These are phyloP conservation scores for Hycleus cichorii DNA, from an alignment of 1,140 invertebrate genomes.

Conservation along the genomic window DNA sequence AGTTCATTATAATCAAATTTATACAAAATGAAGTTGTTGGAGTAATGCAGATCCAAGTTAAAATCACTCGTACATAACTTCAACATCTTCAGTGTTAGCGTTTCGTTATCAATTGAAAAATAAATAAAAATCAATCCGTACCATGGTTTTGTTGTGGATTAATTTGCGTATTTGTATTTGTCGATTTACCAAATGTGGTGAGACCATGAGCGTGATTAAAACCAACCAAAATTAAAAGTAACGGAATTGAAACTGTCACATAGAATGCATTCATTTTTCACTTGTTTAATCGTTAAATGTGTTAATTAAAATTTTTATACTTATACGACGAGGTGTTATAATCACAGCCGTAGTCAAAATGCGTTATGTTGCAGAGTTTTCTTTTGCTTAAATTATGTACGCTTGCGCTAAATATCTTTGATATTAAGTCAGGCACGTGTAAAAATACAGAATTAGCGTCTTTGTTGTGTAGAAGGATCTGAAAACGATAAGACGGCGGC, in stretches of 20 bases:
- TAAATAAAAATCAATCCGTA: conserved; percentile 14
- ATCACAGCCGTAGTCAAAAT: conserved; percentile 30
- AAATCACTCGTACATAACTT: conserved; percentile 20
- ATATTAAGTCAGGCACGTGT: conserved; percentile 26
- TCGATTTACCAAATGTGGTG: conserved; percentile 38
- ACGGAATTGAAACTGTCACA: conserved; percentile 39
- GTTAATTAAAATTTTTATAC: background rate
- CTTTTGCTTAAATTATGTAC: conserved; percentile 8
- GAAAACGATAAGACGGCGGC: conserved; percentile 30
- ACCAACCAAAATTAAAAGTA: conserved; percentile 36
- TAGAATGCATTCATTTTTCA: conserved; percentile 38
- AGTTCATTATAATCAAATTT: background rate
- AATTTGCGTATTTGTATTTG: conserved; percentile 20
- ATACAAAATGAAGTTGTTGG: background rate
- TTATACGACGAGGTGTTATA: conserved; percentile 18
- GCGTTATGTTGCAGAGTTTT: conserved; percentile 16
- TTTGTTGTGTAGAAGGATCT: conserved; percentile 24
- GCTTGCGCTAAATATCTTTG: conserved; percentile 21
- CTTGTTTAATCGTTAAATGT: background rate
- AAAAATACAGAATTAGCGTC: conserved; percentile 32
- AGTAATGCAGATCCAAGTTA: conserved; percentile 17
- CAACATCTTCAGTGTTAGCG: conserved; percentile 1
- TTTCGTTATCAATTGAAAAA: background rate
- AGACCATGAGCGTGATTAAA: conserved; percentile 41
- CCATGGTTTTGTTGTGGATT: conserved; percentile 14